Percentiles rank a stretch among this genome's conserved stretches.
These are phyloP conservation scores for Pontoporia blainvillei DNA, from an alignment of 2,113 vertebrate genomes.

Conservation along the genomic window DNA sequence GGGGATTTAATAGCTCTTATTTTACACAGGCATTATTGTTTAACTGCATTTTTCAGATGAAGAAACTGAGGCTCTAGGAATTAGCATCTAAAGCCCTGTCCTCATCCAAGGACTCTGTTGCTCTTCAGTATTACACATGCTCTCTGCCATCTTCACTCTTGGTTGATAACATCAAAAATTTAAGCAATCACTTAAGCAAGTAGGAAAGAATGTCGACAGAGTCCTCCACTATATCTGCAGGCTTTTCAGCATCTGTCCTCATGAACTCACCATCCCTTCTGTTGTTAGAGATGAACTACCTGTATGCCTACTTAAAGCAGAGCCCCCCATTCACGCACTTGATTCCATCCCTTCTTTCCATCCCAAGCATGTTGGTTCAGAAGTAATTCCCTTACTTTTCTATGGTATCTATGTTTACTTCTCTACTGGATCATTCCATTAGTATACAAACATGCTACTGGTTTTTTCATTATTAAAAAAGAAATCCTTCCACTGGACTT, in stretches of 20 bases:
- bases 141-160: background rate
- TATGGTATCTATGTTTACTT: background rate
- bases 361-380: background rate
- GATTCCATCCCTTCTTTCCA: background rate
- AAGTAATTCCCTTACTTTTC: background rate
- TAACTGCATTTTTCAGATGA: background rate
- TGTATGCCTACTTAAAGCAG: background rate
- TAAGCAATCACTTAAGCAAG: background rate
- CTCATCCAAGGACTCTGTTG: background rate
- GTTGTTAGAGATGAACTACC: background rate
- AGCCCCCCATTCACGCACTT: background rate
- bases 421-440: background rate
- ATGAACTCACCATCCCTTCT: background rate
- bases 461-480: background rate
- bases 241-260: background rate
- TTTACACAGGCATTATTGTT: background rate
- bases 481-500: background rate
- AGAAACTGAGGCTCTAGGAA: background rate
- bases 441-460: background rate
- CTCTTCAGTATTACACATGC: background rate
- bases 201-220: background rate
- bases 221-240: background rate
- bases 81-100: background rate
- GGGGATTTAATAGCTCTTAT: background rate
- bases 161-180: background rate